Evolutionary conservation across 2,888 invertebrate species (phyloP), one percentile per base, ranked within the genome.

Genomic region (Hirudinaria manillensis): DNA sequence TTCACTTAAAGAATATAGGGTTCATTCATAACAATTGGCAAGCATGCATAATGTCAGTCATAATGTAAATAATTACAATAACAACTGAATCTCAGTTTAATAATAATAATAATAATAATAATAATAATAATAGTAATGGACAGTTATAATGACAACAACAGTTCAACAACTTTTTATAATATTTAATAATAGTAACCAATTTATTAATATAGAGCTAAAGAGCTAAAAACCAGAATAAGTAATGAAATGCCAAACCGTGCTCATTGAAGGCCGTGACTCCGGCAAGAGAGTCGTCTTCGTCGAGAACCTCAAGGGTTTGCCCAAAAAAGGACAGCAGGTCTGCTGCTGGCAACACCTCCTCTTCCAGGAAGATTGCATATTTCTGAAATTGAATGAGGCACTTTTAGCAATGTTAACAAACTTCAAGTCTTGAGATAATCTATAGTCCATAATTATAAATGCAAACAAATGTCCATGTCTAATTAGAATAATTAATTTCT

Each of bases 201-300:
- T n/a, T n/a, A n/a, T n/a, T n/a, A n/a, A n/a, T n/a, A n/a, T n/a
- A n/a, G n/a, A 45, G 45, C 45, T 16, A 45, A 45, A 61, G 24
- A 29, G 29, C 21, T 24, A 13, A 61, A 61, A 61, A 61, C 6
- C 1, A 16, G 1, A 19, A 6, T n/a, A 7, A 7, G 7, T 1
- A 61, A 29, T 16, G 1, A 61, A 19, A 61, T 29, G 6, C 53
- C 76, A 77, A 75, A 85, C 86, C 85, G 79, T 86, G 85, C 68
- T 83, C 83, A 80, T 87, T 87, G 84, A 86, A 87, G 13, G 86
- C 84, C 24, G 86, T 86, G 21, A 86, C 82, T 2, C 85, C 85
- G 29, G 83, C 76, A 38, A 87, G 79, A 0, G 84, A 80, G 21
- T 80, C 77, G 79, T 87, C 87, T 53, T 80, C 80, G 24, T 84